Conservation (phyloP, 2,888 invertebrate species). For the Xylocampa areola region DNA sequence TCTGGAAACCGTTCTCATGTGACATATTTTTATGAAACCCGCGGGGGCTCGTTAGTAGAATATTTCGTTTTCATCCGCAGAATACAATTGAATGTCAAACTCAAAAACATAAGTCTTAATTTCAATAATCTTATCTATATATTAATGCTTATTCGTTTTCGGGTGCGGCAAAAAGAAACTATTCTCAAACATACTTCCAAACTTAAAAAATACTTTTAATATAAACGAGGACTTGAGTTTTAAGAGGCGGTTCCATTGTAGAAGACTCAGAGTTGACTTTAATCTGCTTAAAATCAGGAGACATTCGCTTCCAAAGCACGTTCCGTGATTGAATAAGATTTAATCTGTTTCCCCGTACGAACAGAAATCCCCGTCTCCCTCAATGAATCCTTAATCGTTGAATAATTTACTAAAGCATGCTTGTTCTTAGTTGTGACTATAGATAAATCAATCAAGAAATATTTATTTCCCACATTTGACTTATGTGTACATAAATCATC, state of each 20-base stretch:
- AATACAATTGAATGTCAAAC: slow-evolving; percentile 88
- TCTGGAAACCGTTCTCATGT: slow-evolving; percentile 70
- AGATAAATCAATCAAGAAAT: slow-evolving; percentile 48
- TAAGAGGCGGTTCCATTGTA: slow-evolving; percentile 72
- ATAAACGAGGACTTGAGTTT: slow-evolving; percentile 71
- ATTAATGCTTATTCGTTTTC: slow-evolving; percentile 66
- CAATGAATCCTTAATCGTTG: slow-evolving; percentile 80
- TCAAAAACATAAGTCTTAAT: slow-evolving; percentile 85
- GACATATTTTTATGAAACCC: slow-evolving; percentile 84
- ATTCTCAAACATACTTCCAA: slow-evolving; percentile 67
- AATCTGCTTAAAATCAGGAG: slow-evolving; percentile 82
- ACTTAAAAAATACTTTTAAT: slow-evolving; percentile 66
- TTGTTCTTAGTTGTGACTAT: slow-evolving; percentile 66
- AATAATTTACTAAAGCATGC: slow-evolving; percentile 81
- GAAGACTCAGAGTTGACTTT: slow-evolving; percentile 75
- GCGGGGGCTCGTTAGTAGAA: slow-evolving; percentile 83
- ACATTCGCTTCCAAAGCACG: slow-evolving; percentile 85
- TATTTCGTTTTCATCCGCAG: slow-evolving; percentile 79
- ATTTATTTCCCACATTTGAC: slow-evolving; percentile 23
- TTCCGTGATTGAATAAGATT: slow-evolving; percentile 82
- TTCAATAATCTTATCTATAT: slow-evolving; percentile 75
- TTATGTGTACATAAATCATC: slow-evolving; percentile 34
- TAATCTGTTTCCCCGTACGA: slow-evolving; percentile 82
- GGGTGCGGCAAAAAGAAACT: slow-evolving; percentile 67
- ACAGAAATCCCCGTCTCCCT: slow-evolving; percentile 72